Evolutionary conservation across 2,113 vertebrate genomes (phyloP).

Genomic region (Myxocyprinus asiaticus): DNA sequence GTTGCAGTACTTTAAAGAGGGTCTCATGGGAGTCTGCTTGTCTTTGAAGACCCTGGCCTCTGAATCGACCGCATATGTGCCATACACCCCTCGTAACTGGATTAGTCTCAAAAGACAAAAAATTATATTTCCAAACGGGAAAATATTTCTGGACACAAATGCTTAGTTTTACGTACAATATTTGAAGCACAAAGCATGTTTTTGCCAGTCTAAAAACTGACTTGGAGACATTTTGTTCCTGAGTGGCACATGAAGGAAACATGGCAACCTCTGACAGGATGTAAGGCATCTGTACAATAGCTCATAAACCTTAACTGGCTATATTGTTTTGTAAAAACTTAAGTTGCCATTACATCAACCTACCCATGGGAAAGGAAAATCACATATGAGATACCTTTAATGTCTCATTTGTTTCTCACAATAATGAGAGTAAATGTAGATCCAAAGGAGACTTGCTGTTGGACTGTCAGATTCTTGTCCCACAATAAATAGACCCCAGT

Average conservation of each 20-base stretch:
- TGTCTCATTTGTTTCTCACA: background rate
- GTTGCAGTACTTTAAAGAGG: slow-evolving; percentile 9
- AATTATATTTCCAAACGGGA: background rate
- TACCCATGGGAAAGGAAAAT: background rate
- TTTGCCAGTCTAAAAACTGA: background rate
- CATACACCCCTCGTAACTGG: background rate
- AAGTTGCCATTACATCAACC: background rate
- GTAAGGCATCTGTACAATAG: background rate
- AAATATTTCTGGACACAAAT: background rate
- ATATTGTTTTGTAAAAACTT: background rate
- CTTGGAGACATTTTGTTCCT: background rate
- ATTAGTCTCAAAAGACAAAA: background rate
- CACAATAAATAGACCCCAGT: too few relatives aligned
- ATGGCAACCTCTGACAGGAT: background rate
- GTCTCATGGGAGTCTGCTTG: background rate
- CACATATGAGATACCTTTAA: background rate
- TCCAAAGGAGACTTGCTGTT: too few relatives aligned
- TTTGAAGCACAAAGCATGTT: background rate
- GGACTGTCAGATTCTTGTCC: too few relatives aligned
- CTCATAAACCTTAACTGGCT: background rate
- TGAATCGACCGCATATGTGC: background rate
- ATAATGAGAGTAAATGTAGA: background rate
- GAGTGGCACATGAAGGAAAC: background rate
- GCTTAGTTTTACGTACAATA: background rate
- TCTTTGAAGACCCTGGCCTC: background rate